Evolutionary conservation across 2,888 invertebrate genomes (phyloP).

Genomic region (Tipula vernalis): DNA sequence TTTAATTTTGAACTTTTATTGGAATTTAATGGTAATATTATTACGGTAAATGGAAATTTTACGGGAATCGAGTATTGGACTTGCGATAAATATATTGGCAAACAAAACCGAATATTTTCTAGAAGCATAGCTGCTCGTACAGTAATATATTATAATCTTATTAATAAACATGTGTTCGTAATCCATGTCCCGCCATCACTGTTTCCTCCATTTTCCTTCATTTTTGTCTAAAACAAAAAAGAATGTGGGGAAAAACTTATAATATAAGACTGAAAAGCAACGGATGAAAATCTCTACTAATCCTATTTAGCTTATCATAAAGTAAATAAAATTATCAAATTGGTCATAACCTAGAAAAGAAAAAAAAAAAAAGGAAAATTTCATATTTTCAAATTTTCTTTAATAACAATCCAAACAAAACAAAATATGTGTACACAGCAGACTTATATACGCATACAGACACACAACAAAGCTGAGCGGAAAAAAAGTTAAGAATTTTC

Average conservation of each 20-base stretch:
- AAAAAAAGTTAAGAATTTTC: neutral
- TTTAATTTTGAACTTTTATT: neutral
- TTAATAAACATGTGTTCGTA: neutral
- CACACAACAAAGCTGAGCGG: neutral
- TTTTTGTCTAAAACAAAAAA: neutral
- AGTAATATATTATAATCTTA: neutral
- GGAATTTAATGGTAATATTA: neutral
- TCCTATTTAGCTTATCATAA: neutral
- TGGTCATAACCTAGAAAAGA: neutral
- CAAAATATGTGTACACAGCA: neutral
- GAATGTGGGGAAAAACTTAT: neutral
- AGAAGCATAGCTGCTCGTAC: neutral
- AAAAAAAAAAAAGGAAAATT: neutral
- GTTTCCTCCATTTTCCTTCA: neutral
- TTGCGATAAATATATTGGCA: neutral
- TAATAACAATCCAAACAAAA: neutral
- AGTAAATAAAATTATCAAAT: conserved; percentile 4
- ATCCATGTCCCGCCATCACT: neutral
- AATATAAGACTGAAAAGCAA: neutral
- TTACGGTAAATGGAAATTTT: conserved; percentile 4
- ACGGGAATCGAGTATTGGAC: neutral
- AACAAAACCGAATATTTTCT: neutral
- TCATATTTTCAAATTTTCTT: neutral
- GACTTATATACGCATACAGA: neutral
- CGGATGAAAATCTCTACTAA: neutral